Evolutionary conservation across 2,888 invertebrate genomes (phyloP).

Genomic region (Scelioninae gen. 2): DNA sequence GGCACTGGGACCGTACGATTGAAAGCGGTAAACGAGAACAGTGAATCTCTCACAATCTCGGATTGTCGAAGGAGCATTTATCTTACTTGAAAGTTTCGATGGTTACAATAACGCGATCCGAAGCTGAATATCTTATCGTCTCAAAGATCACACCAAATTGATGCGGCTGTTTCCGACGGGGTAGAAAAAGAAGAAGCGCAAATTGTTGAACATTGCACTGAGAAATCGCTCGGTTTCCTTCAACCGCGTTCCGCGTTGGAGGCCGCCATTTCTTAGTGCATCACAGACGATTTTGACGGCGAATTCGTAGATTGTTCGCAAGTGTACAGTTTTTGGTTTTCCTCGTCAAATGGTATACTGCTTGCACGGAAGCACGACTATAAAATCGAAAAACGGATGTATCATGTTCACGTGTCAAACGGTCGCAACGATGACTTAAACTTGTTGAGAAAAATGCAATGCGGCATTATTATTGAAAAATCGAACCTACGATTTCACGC

Average conservation of each 20-base stretch:
- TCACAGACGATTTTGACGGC: conserved; percentile 31
- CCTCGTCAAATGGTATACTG: conserved; percentile 10
- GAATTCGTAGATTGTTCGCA: background rate
- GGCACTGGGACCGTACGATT: conserved; percentile 46
- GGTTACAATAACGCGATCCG: conserved; percentile 11
- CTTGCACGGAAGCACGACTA: conserved; percentile 38
- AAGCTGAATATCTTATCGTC: conserved; percentile 22
- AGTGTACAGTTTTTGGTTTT: conserved; percentile 3
- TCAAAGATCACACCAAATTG: conserved; percentile 10
- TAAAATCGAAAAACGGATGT: background rate
- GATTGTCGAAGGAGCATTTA: conserved; percentile 53
- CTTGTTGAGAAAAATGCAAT: background rate
- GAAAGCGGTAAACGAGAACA: conserved; percentile 24
- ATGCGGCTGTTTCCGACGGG: background rate
- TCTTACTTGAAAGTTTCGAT: conserved; percentile 3
- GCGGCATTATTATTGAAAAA: conserved; percentile 15
- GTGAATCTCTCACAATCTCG: conserved; percentile 14
- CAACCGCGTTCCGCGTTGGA: too few relatives aligned
- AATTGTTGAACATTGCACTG: background rate
- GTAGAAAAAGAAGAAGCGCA: conserved; percentile 1
- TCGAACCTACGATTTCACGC: conserved; percentile 19
- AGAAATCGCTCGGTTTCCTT: background rate
- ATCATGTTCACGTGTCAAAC: conserved; percentile 7
- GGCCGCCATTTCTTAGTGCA: conserved; percentile 14
- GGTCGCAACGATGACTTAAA: background rate